Conservation (phyloP, 2,888 invertebrate genomes). For the Hyposoter dolosus region DNA sequence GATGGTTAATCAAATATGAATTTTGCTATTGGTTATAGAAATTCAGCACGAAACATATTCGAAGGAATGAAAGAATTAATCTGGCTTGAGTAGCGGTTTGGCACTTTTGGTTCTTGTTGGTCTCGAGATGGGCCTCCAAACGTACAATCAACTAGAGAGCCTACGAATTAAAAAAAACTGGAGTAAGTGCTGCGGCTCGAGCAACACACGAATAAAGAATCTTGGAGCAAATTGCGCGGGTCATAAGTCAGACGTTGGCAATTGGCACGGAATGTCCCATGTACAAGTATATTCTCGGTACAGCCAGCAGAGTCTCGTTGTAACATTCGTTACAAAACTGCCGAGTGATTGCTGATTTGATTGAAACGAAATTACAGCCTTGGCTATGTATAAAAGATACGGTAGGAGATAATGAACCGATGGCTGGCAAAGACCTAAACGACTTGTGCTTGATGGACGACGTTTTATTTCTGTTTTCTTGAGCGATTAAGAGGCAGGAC, state of each 20-base stretch:
- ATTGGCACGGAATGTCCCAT: conserved; percentile 40
- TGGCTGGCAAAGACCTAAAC: conserved; percentile 30
- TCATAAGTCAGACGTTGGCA: conserved; percentile 39
- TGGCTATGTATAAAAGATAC: conserved; percentile 23
- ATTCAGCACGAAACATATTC: not conserved
- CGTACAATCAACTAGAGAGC: conserved; percentile 1
- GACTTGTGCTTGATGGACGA: conserved; percentile 11
- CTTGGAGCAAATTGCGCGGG: conserved; percentile 19
- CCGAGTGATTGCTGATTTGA: conserved; percentile 42
- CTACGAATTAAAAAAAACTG: not conserved
- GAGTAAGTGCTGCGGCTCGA: not conserved
- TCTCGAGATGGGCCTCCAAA: not conserved
- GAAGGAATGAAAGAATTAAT: not conserved
- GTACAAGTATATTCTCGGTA: conserved; percentile 29
- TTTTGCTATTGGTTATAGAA: not conserved
- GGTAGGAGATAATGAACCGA: conserved; percentile 19
- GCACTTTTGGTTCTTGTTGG: not conserved
- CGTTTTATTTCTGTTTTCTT: conserved; percentile 8
- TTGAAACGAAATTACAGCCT: conserved; percentile 58
- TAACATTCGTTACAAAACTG: conserved; percentile 47
- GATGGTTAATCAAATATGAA: not conserved
- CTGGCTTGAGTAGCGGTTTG: too few species aligned
- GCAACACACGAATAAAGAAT: conserved; percentile 1
- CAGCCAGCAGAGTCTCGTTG: conserved; percentile 6
- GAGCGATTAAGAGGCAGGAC: conserved; percentile 42